These are phyloP conservation scores for Lagorchestes hirsutus DNA, from an alignment of 2,797 vertebrate species.

Conservation along the genomic window DNA sequence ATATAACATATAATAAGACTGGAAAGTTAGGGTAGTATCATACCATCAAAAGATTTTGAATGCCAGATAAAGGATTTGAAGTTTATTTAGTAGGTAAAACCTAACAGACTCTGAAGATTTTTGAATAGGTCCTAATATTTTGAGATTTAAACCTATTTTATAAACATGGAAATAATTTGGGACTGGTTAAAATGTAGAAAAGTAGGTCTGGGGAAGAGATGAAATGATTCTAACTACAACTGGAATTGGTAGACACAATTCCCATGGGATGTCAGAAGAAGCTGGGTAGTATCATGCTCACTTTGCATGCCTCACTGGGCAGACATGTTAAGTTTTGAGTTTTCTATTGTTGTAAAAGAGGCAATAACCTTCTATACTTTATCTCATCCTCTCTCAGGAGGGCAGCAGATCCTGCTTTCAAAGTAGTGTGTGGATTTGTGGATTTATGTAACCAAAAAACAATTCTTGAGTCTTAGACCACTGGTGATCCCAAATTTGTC, in stretches of 20 bases:
- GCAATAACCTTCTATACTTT: background rate
- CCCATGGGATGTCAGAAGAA: background rate
- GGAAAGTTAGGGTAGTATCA: no score
- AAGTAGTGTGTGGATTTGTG: background rate
- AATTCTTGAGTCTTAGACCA: background rate
- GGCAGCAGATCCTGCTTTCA: background rate
- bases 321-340: background rate
- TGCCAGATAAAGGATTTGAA: no score
- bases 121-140: background rate
- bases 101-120: background rate
- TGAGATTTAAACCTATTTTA: background rate
- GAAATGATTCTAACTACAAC: background rate
- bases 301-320: background rate
- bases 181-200: background rate
- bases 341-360: background rate
- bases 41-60: no score
- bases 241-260: background rate
- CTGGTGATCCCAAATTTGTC: background rate
- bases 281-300: background rate
- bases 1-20: no score
- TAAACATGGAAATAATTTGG: background rate
- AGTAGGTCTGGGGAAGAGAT: background rate
- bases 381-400: background rate
- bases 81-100: no score
- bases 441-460: background rate